These are phyloP conservation scores for Elachura formosa DNA, from an alignment of 2,113 vertebrate genomes.

Conservation along the genomic window DNA sequence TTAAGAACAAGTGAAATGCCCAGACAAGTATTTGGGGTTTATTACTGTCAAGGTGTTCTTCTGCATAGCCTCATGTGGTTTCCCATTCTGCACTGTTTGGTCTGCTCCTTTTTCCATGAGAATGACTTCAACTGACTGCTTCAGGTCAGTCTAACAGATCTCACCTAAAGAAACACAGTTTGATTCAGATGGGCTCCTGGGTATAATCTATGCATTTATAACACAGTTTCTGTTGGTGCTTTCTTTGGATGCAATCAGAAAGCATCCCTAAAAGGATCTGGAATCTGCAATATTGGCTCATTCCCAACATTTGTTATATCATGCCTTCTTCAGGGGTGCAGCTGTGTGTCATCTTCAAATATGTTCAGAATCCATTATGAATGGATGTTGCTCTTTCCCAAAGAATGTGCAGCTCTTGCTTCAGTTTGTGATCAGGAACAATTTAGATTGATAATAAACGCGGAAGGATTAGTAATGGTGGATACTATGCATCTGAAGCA, in stretches of 20 bases:
- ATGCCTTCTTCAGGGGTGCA: neutral
- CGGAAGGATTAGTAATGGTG: neutral
- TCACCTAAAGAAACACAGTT: neutral
- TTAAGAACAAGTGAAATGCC: neutral
- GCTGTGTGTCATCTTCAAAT: neutral
- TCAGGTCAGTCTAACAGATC: neutral
- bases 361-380: neutral
- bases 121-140: neutral
- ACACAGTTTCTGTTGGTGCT: neutral
- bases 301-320: neutral
- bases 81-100: neutral
- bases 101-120: neutral
- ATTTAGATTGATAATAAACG: neutral
- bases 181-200: neutral
- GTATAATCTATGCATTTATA: neutral
- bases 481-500: neutral
- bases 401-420: neutral
- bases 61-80: neutral
- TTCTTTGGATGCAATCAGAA: neutral
- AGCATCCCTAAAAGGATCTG: slow-evolving; percentile 6
- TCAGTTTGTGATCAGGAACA: neutral
- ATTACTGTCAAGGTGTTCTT: neutral
- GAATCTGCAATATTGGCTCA: neutral
- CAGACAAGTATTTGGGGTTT: neutral
- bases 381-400: neutral